Evolutionary conservation across 1,140 invertebrate genomes (phyloP).

Genomic region (Drosophila biarmipes): DNA sequence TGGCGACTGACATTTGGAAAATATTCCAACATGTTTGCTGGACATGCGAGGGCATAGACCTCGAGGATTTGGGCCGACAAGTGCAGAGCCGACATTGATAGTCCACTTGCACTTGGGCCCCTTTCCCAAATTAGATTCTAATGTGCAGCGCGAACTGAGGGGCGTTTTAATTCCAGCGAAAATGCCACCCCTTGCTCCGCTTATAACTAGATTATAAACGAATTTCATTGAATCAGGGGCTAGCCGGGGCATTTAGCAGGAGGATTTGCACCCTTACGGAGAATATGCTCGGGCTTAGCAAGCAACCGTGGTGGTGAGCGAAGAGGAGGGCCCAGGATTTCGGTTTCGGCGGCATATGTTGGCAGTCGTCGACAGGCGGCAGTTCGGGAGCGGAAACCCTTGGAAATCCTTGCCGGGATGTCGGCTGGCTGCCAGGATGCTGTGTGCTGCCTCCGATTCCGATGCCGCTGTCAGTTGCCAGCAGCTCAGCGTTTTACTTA

Average conservation of each 20-base stretch:
- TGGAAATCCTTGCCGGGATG: conserved; percentile 60
- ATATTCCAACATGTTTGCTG: conserved; percentile 66
- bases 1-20: conserved; percentile 28
- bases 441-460: conserved; percentile 63
- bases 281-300: conserved; percentile 50
- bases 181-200: conserved; percentile 21
- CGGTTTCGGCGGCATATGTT: conserved; percentile 78
- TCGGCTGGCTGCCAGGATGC: conserved; percentile 69
- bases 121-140: conserved; percentile 76
- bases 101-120: conserved; percentile 38
- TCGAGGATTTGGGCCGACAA: conserved; percentile 71
- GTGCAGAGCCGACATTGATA: conserved; percentile 76
- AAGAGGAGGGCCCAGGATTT: conserved; percentile 50
- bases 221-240: conserved; percentile 60
- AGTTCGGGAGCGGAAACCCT: conserved; percentile 52
- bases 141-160: conserved; percentile 58
- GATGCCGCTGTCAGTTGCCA: conserved; percentile 48
- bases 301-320: not conserved
- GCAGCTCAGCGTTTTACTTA: conserved; percentile 70
- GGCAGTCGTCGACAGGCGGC: conserved; percentile 52
- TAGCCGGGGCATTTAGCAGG: conserved; percentile 21
- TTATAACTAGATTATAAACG: conserved; percentile 82
- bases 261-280: conserved; percentile 54
- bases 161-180: conserved; percentile 1
- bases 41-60: conserved; percentile 59